A percentile compares a stretch with the other conserved stretches of the same genome.
Conservation (phyloP, 1,140 invertebrate genomes). For the Nephotettix cincticeps region DNA sequence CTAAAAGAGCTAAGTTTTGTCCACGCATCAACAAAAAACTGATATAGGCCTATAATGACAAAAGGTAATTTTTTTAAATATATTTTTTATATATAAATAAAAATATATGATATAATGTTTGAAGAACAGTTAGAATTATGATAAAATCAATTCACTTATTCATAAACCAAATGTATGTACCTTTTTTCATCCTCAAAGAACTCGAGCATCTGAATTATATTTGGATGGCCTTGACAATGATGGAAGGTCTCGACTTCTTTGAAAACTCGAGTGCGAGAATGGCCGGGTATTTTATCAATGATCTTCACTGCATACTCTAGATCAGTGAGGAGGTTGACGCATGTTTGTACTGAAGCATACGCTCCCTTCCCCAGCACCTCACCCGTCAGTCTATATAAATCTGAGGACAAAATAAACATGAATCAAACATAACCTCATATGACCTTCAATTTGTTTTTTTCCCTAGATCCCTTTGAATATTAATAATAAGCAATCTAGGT, state of each 20-base stretch:
- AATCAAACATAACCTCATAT: too few species aligned
- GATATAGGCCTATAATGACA: too few species aligned
- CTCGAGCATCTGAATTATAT: conserved; percentile 96
- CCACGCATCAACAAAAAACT: too few species aligned
- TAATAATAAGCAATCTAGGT: too few species aligned
- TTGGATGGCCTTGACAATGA: conserved; percentile 93
- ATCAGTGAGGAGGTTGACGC: conserved; percentile 85
- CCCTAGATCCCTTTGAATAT: too few species aligned
- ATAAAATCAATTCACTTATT: not conserved
- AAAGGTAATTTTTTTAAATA: too few species aligned
- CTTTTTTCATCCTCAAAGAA: conserved; percentile 96
- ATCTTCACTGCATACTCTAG: conserved; percentile 97
- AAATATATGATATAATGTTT: too few species aligned
- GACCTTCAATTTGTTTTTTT: too few species aligned
- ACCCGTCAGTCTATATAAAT: conserved; percentile 92
- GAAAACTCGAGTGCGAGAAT: conserved; percentile 90
- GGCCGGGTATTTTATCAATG: conserved; percentile 92
- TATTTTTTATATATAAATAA: too few species aligned
- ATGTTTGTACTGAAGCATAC: conserved; percentile 94
- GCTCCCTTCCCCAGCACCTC: conserved; percentile 95
- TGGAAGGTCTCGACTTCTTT: conserved; percentile 98
- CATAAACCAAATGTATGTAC: conserved; percentile 30
- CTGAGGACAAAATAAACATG: conserved; percentile 59
- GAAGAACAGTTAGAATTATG: not conserved
- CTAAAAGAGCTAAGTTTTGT: too few species aligned